Conservation (phyloP, 2,888 invertebrate genomes). For the Conchocele bisecta region DNA sequence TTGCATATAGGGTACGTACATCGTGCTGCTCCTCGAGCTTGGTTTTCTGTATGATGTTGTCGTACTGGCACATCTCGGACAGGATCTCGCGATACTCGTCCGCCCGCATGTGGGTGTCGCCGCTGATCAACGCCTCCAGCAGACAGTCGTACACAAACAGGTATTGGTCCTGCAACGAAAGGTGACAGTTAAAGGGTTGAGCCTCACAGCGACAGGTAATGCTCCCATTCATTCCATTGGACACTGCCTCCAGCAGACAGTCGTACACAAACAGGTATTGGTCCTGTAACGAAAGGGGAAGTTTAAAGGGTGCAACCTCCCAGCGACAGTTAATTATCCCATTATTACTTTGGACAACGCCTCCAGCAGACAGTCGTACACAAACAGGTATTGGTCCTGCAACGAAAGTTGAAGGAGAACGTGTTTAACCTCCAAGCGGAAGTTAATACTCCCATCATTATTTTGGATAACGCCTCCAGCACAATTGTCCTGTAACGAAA, state of each 20-base stretch:
- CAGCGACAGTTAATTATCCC: too few species aligned
- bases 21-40: constrained; percentile 77
- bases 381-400: constrained; percentile 79
- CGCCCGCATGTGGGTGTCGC: constrained; percentile 73
- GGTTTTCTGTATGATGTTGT: constrained; percentile 75
- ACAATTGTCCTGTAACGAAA: too few species aligned
- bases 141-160: constrained; percentile 78
- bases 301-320: too few species aligned
- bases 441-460: too few species aligned
- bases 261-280: constrained; percentile 80
- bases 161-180: constrained; percentile 75
- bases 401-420: too few species aligned
- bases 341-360: constrained; percentile 76
- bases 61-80: constrained; percentile 72
- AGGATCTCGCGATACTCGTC: constrained; percentile 71
- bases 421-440: too few species aligned
- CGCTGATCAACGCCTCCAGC: constrained; percentile 76
- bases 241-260: constrained; percentile 75
- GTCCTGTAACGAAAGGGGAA: constrained; percentile 70
- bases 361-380: constrained; percentile 77
- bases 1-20: constrained; percentile 46
- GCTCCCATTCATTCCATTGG: too few species aligned
- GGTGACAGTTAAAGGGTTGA: too few species aligned
- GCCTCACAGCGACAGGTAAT: too few species aligned
- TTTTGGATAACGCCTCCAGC: too few species aligned